Percentiles rank a stretch among this genome's conserved stretches.
Evolutionary conservation across 1,140 invertebrate genomes (phyloP).

Genomic region (Leptoteleia sp.): DNA sequence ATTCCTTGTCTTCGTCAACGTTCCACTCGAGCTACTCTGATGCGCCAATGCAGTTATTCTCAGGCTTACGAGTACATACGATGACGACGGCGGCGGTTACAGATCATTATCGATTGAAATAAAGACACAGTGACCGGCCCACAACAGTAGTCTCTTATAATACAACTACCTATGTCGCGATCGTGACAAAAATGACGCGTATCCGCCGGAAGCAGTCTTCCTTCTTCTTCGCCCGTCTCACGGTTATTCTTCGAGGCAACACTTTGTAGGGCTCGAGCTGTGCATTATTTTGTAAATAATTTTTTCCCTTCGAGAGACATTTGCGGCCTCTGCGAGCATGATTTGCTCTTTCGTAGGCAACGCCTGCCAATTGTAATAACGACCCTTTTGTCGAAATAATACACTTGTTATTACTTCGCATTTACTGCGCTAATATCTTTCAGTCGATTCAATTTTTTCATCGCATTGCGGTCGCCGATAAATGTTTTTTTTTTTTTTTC

Average conservation of each 20-base stretch:
- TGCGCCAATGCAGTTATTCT: conserved; percentile 64
- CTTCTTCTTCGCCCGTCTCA: too few species aligned
- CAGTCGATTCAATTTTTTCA: too few species aligned
- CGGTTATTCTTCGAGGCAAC: too few species aligned
- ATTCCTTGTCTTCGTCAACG: conserved; percentile 59
- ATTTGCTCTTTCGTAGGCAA: conserved; percentile 68
- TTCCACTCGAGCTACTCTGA: conserved; percentile 62
- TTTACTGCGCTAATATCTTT: conserved; percentile 4
- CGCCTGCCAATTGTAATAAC: conserved; percentile 35
- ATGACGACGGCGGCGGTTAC: conserved; percentile 72
- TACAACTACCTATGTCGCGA: conserved; percentile 75
- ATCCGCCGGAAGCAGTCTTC: too few species aligned
- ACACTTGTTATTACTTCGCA: conserved; percentile 9
- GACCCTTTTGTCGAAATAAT: conserved; percentile 22
- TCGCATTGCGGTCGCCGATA: too few species aligned
- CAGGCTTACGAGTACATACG: conserved; percentile 58
- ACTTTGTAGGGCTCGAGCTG: too few species aligned
- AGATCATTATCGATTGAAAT: conserved; percentile 80
- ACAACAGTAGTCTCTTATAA: conserved; percentile 70
- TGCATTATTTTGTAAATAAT: conserved; percentile 74
- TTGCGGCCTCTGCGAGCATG: conserved; percentile 63
- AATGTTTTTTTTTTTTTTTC: too few species aligned
- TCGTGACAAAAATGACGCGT: conserved; percentile 81
- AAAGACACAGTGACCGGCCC: conserved; percentile 64
- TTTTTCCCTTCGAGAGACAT: conserved; percentile 63